A percentile compares a stretch with the other conserved stretches of the same genome.
Evolutionary conservation across 2,888 invertebrate species (phyloP).

Genomic region (Yponomeuta malinellus): DNA sequence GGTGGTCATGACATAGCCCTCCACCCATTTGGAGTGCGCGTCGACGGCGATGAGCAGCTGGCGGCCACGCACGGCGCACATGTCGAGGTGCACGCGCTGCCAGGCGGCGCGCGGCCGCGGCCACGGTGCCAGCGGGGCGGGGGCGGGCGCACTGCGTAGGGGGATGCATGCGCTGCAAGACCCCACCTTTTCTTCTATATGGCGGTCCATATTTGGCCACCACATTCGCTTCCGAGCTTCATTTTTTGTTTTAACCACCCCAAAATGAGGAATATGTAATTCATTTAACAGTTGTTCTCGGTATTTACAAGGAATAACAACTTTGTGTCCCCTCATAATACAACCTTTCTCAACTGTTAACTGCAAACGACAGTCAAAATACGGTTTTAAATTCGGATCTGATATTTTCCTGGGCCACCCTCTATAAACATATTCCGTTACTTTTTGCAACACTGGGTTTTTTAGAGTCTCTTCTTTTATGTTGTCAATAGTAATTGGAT

Average conservation of each 20-base stretch:
- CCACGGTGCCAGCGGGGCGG: constrained; percentile 21
- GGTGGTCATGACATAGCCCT: constrained; percentile 19
- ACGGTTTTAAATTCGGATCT: constrained; percentile 8
- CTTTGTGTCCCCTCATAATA: constrained; percentile 18
- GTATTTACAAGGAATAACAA: constrained; percentile 16
- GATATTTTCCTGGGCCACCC: constrained; percentile 1
- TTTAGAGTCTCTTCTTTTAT: neutral
- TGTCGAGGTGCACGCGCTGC: constrained; percentile 21
- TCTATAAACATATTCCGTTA: constrained; percentile 3
- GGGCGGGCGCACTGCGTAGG: constrained; percentile 18
- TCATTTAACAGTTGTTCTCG: constrained; percentile 20
- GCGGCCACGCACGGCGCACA: constrained; percentile 13
- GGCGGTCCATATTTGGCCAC: constrained; percentile 21
- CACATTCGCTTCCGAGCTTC: constrained; percentile 20
- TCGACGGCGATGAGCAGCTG: constrained; percentile 19
- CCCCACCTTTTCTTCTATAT: constrained; percentile 21
- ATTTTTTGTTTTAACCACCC: constrained; percentile 22
- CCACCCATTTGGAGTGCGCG: constrained; percentile 19
- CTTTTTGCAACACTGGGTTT: constrained; percentile 4
- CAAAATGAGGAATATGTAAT: constrained; percentile 20
- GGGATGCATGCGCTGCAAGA: constrained; percentile 17
- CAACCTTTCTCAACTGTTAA: constrained; percentile 16
- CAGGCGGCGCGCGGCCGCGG: constrained; percentile 16
- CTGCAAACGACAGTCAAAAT: constrained; percentile 10
- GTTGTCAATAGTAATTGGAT: neutral